Evolutionary conservation across 1,140 invertebrate species (phyloP), one percentile per base, ranked within the genome.

Genomic region (Cardiocondyla obscurior): DNA sequence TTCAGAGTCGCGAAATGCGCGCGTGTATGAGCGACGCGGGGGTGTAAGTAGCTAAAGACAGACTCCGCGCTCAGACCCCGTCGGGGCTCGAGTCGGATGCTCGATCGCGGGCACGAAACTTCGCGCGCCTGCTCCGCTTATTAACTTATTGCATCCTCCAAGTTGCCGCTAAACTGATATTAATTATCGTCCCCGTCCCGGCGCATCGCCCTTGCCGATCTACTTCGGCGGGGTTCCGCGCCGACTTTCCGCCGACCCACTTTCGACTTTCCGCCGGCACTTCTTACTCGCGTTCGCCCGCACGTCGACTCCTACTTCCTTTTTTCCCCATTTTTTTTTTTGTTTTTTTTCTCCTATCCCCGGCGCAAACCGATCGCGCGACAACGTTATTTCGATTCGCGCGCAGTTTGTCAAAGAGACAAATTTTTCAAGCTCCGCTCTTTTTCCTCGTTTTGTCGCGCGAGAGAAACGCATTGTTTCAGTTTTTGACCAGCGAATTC

Each of bases 111-210:
- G 22, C 30, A 70, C 67, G 60, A 76, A 88, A 86, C 58, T 89
- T 85, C 0, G 60, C 25, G 69, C 36, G 60, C 64, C 67, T 19
- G 77, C 53, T 83, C 16, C 57, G 81, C 72, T 88, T 89, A 89
- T 89, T 89, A 88, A 89, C 87, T 89, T 89, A 89, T 89, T 85
- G 87, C 88, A 69, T 85, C 81, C 74, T 77, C 74, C 67, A 86
- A 89, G 82, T 89, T 88, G 39, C 60, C 19, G 60, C 69, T 86
- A 88, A 89, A 89, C 88, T 88, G 79, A 88, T 88, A 89, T 89
- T 89, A 89, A 89, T 89, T 89, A 88, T 69, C 62, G 64, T 57
- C 14, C 70, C 82, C 65, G 33, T 42, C 58, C 55, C 73, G 73
- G 65, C 10, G 67, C 67, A 73, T 49, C 39, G 55, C 12, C 30